Evolutionary conservation across 2,888 invertebrate species (phyloP), one percentile per base, ranked within the genome.

Genomic region (Theretra japonica): DNA sequence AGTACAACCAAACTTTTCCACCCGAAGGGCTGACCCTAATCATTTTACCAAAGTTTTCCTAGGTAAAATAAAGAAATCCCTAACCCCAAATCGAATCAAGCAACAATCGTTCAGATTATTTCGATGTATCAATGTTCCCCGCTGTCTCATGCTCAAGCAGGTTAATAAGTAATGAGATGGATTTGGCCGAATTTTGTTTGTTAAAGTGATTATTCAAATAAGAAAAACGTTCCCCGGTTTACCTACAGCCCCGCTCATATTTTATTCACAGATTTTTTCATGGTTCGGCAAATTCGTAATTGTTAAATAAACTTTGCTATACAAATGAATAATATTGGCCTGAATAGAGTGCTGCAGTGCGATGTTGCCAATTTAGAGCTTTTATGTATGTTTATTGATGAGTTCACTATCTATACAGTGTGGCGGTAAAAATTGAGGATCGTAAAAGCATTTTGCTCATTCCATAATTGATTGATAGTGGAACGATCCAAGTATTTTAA

Each of bases 121-220:
- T 79, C 73, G 72, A 75, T 79, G 72, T 70, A 73, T 65, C 74
- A 72, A 72, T 73, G 75, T 83, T 82, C 79, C 77, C 80, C 83
- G 83, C 86, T 88, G 88, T 90, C 88, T 86, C 86, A 81, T 81
- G 86, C 85, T 86, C 86, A 86, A 88, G 83, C 89, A 90, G 90
- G 90, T 93, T 93, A 94, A 93, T 94, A 94, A 93, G 86, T 93
- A 94, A 94, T 93, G 93, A 93, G 90, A 87, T 83, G 87, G 88
- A 89, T 90, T 90, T 89, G 86, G 83, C 83, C 81, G 88, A 92
- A 90, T 93, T 93, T 92, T 93, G 92, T 94, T 93, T 93, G 92
- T 91, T 91, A 92, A 93, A 93, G 91, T 93, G 92, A 93, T 94
- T 94, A 94, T 94, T 94, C 92, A 94, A 94, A 94, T 93, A 92